These are phyloP conservation scores for Dendronephthya gigantea DNA, from an alignment of 64 coral and sea anemone genomes.

Conservation along the genomic window DNA sequence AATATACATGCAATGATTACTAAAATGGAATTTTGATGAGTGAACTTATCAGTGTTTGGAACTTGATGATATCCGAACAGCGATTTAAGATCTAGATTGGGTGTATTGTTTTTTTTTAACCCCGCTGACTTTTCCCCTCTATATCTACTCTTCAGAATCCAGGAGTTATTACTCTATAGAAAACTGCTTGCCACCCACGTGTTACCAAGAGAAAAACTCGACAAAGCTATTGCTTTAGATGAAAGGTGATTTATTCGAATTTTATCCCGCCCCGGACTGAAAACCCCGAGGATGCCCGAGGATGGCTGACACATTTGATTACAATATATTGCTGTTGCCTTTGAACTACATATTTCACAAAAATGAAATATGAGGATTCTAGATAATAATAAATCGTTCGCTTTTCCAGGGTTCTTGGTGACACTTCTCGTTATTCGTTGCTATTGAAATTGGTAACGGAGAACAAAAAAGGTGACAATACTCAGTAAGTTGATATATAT, in stretches of 20 bases:
- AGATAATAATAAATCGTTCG: too few species aligned
- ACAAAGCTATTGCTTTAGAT: not conserved
- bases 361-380: too few species aligned
- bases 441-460: not conserved
- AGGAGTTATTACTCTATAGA: not conserved
- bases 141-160: not conserved
- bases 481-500: not conserved
- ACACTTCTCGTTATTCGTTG: not conserved
- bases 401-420: not conserved
- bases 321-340: too few species aligned
- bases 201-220: constrained; percentile 12
- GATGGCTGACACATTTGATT: too few species aligned
- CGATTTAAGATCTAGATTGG: too few species aligned
- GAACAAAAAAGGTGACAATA: not conserved
- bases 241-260: not conserved
- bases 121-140: too few species aligned
- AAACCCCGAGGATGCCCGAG: too few species aligned
- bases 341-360: too few species aligned
- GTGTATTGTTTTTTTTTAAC: too few species aligned
- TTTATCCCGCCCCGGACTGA: too few species aligned
- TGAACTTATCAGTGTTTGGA: too few species aligned
- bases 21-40: not conserved
- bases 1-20: not conserved
- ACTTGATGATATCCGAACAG: too few species aligned
- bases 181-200: not conserved